These are phyloP conservation scores for Aelia acuminata DNA, from an alignment of 2,888 invertebrate species.

Conservation along the genomic window DNA sequence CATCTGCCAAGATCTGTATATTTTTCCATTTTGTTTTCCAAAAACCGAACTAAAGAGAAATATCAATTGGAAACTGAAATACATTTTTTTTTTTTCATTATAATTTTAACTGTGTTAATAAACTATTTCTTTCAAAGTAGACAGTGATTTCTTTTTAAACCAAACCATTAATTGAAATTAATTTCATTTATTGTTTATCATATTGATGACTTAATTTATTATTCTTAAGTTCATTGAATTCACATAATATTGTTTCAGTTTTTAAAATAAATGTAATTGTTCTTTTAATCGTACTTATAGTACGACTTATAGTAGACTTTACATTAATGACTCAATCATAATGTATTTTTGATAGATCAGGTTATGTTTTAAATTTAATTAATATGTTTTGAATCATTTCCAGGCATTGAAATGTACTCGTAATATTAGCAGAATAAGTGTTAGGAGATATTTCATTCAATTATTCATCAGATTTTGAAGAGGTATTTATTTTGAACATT, in stretches of 20 bases:
- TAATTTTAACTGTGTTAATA: background rate
- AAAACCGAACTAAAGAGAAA: background rate
- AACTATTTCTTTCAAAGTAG: background rate
- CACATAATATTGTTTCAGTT: background rate
- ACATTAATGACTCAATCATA: background rate
- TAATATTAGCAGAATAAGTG: background rate
- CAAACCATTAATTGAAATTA: background rate
- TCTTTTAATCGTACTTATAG: background rate
- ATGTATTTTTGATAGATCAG: background rate
- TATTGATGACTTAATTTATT: background rate
- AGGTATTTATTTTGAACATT: background rate
- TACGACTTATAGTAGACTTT: background rate
- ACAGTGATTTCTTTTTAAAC: background rate
- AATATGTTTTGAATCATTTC: background rate
- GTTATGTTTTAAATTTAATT: background rate
- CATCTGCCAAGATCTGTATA: background rate
- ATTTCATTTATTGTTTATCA: background rate
- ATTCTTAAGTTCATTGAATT: background rate
- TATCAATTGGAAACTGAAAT: background rate
- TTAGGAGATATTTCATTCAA: background rate
- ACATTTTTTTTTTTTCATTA: background rate
- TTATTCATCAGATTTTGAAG: background rate
- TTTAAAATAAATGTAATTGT: background rate
- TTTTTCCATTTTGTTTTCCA: background rate
- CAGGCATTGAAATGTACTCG: background rate